Conservation (phyloP, 2,888 invertebrate genomes). For the Elegia similella region DNA sequence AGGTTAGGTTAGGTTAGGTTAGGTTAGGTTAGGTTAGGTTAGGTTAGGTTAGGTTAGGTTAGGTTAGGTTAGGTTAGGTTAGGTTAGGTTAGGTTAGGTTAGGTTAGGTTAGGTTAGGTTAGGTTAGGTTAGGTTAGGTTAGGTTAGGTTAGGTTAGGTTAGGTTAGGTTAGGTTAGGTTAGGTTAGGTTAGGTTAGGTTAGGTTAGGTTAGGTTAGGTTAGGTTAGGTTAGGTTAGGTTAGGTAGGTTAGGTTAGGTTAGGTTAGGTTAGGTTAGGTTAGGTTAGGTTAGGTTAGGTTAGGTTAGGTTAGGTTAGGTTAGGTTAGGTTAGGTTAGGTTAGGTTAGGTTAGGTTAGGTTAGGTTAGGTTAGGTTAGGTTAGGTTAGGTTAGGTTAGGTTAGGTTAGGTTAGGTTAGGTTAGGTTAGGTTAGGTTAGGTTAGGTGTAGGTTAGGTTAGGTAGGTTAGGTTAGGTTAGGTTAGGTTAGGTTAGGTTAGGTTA, state of each 20-base stretch:
- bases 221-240: slow-evolving; percentile 21
- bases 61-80: slow-evolving; percentile 24
- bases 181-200: slow-evolving; percentile 23
- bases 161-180: slow-evolving; percentile 25
- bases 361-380: slow-evolving; percentile 12
- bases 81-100: slow-evolving; percentile 22
- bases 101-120: slow-evolving; percentile 24
- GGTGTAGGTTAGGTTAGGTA: slow-evolving; percentile 19
- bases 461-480: slow-evolving; percentile 21
- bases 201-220: slow-evolving; percentile 23
- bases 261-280: slow-evolving; percentile 14
- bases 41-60: slow-evolving; percentile 22
- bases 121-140: slow-evolving; percentile 24
- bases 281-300: slow-evolving; percentile 1
- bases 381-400: slow-evolving; percentile 22
- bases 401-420: slow-evolving; percentile 22
- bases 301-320: slow-evolving; percentile 1
- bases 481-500: slow-evolving; percentile 21
- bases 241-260: slow-evolving; percentile 23
- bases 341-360: slow-evolving; percentile 1
- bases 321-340: slow-evolving; percentile 1
- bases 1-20: slow-evolving; percentile 23
- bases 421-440: slow-evolving; percentile 22
- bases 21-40: slow-evolving; percentile 23
- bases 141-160: slow-evolving; percentile 27